These are phyloP conservation scores for Tenthredo notha DNA, from an alignment of 2,888 invertebrate species.

Conservation along the genomic window DNA sequence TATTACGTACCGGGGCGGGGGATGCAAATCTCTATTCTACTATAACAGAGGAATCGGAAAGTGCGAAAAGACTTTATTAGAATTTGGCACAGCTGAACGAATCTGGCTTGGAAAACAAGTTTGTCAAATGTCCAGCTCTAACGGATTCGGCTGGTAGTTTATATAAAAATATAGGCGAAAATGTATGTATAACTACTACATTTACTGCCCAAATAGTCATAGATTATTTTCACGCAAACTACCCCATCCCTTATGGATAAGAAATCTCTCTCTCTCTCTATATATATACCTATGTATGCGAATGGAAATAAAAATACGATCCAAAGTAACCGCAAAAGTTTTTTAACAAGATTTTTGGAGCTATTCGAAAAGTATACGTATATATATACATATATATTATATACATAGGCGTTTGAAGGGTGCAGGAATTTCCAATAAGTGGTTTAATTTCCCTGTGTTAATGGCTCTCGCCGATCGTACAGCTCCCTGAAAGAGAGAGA, in stretches of 20 bases:
- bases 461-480: slow-evolving; percentile 26
- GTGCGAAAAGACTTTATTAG: neutral
- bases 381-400: neutral
- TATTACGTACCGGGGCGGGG: neutral
- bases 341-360: slow-evolving; percentile 23
- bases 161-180: neutral
- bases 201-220: too few species aligned
- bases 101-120: slow-evolving; percentile 38
- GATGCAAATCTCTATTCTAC: neutral
- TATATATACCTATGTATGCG: neutral
- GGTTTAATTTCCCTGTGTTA: slow-evolving; percentile 44
- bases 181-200: neutral
- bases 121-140: slow-evolving; percentile 28
- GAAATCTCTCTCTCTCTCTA: too few species aligned
- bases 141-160: neutral
- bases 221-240: too few species aligned
- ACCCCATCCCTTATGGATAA: too few species aligned
- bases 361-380: neutral
- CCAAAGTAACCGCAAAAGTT: neutral
- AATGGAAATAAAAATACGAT: neutral
- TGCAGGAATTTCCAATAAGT: slow-evolving; percentile 41
- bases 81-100: neutral
- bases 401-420: neutral
- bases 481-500: neutral
- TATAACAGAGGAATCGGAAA: neutral